Base-by-base conservation (phyloP, 2,797 vertebrate species). In the Gallinago nigripennis region DNA sequence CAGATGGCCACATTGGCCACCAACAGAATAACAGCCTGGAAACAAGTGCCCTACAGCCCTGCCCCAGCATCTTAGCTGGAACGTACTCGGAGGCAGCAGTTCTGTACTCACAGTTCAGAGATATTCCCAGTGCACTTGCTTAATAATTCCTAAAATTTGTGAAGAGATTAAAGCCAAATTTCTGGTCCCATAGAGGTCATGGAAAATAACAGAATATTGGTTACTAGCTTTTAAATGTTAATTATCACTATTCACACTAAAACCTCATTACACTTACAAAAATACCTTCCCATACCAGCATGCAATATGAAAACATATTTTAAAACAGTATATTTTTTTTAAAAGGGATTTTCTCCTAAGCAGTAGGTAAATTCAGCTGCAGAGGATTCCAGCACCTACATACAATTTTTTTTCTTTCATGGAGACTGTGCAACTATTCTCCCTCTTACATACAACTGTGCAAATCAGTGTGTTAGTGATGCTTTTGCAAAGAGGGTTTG, bases 401-500 rank as follows among this genome's bases (percentile, higher is more conserved):
- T 25, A 56, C 54, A 82, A 50, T 72, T 95, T 97, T 91, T 90
- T 91, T 90, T 88, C 70, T 95, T 96, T 92, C 90, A 78, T n/a
- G 51, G 37, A 82, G 79, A 84, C 84, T 72, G 57, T 94, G 83
- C 53, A 88, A 94, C 69, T 54, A 92, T 94, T 82, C 30, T 86
- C 92, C 60, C 86, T 98, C 98, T 98, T 98, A 94, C 88, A 87
- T 57, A 88, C 48, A 94, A 95, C 69, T 90, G 86, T 50, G 31
- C 75, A 87, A 88, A 95, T 84, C 88, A 56, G 76, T 94, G 69
- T 84, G 81, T 98, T 98, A 98, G 98, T 94, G 98, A 98, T 97
- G 97, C 98, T 97, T 98, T 97, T 82, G 75, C 97, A 98, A 99
- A 99, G 98, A 97, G 98, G 98, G 98, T 98, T 98, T 99, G 99